Conservation (phyloP, 1,140 invertebrate species). For the Brachionus sp. region DNA sequence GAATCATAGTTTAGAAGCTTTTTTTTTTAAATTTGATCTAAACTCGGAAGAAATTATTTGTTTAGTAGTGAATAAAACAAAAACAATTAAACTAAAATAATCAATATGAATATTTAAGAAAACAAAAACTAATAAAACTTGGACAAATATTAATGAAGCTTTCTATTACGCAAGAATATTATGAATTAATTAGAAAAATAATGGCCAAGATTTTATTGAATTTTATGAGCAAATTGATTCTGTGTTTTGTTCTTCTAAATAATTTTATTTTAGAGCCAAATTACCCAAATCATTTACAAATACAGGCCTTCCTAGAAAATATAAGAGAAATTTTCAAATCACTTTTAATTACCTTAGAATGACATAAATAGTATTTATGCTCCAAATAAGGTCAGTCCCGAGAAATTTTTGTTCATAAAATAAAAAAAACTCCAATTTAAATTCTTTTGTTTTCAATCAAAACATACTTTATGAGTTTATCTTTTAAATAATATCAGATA, state of each 20-base stretch:
- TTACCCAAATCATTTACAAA: not conserved
- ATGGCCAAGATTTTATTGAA: not conserved
- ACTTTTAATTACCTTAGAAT: constrained; percentile 5
- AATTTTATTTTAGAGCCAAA: not conserved
- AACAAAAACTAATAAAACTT: not conserved
- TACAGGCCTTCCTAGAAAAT: not conserved
- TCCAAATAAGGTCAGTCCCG: not conserved
- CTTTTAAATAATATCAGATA: not conserved
- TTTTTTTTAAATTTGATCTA: not conserved
- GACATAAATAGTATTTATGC: not conserved
- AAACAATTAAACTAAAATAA: not conserved
- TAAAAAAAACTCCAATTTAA: not conserved
- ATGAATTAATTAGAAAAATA: not conserved
- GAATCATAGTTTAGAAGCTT: not conserved
- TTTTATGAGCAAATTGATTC: too few species aligned
- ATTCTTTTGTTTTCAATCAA: not conserved
- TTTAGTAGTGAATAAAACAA: not conserved
- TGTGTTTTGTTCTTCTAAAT: too few species aligned
- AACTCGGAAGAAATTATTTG: not conserved
- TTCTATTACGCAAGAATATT: not conserved
- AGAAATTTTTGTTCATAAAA: not conserved
- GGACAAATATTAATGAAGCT: not conserved
- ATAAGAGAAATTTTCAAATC: not conserved
- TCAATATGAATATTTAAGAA: not conserved
- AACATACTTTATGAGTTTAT: not conserved